Evolutionary conservation across 2,797 vertebrate species (phyloP), one percentile per base, ranked within the genome.

Genomic region (Nyctalus aviator): DNA sequence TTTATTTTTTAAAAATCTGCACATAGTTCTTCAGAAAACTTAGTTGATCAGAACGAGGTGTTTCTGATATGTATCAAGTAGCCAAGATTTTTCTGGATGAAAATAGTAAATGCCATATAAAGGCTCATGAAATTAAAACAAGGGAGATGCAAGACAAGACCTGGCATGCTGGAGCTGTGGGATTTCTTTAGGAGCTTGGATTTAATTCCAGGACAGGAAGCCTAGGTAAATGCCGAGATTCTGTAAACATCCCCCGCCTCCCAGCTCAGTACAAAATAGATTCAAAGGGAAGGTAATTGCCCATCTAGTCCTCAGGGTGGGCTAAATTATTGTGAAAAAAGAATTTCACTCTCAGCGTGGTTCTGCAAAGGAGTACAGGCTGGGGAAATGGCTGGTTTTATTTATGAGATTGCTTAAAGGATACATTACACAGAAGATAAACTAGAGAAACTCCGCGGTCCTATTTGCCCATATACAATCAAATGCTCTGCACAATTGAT

Each of bases 381-480:
- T 88, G 57, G 50, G 57, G 53, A 46, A 84, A 91, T 57, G 50
- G 13, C 50, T 82, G 55, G 37, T 15, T 48, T 92, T 96, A 94
- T 96, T 96, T 96, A 96, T 93, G 91, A 91, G 81, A 85, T 72
- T 94, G 93, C 72, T 96, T 90, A 95, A 94, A 88, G 77, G 83
- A 91, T 35, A 90, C 89, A 95, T 96, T 95, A 94, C 95, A 95
- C 92, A 94, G 95, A 96, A 96, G 91, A 96, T 97, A 96, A 96
- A 96, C 92, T 85, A 75, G 73, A 95, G 73, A 95, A 96, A 96
- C 93, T 85, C 57, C 82, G 11, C 68, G 64, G 69, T 79, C 32
- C 8, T 79, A 23, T 95, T 96, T 93, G 76, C 57, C 76, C 41
- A 81, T 35, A 62, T 35, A 86, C 84, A 90, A 81, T 88, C 91